Evolutionary conservation across 2,113 vertebrate genomes (phyloP), one percentile per base, ranked within the genome.

Genomic region (Psammodynastes pulverulentus): DNA sequence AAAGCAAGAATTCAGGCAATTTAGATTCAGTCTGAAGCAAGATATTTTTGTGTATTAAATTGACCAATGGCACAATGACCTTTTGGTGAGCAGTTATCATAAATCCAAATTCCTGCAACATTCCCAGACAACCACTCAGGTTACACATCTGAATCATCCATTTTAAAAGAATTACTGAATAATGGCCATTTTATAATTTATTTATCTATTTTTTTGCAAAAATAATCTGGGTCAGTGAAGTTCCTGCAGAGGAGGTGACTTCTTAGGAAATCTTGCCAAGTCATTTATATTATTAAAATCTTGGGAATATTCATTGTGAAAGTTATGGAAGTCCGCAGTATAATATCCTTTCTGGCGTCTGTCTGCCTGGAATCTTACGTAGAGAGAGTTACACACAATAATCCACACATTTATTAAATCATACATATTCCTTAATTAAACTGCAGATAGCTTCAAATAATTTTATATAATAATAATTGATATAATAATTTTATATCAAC

Each of bases 131-230:
- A 43, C 72, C 51, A 84, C 49, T 92, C 85, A 93, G 49, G 54
- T 94, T 58, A 90, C 12, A 34, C 48, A 91, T 94, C 62, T 94
- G 89, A 95, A 94, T 96, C 89, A 72, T 51, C 39, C 84, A 1
- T 90, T 90, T 9, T 52, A 93, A 94, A 93, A 86, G 24, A 0
- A 92, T 54, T 51, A 49, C 17, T 85, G 52, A 7, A 91, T 90
- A 86, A 90, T 62, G 10, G 0, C 1, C 34, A 49, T 45, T 51
- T 91, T 56, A 95, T 54, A 49, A 49, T 49, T 49, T 49, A 49
- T 49, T 49, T 49, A 49, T 12, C 7, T 21, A 88, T 8, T 89
- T 46, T 46, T 48, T 94, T 95, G 84, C 90, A 62, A 91, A 94
- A 93, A 94, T 5, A 43, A 1, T 88, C 52, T 88, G 56, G 12